Conservation (phyloP, 2,888 invertebrate species). For the Abrostola triplasia region DNA sequence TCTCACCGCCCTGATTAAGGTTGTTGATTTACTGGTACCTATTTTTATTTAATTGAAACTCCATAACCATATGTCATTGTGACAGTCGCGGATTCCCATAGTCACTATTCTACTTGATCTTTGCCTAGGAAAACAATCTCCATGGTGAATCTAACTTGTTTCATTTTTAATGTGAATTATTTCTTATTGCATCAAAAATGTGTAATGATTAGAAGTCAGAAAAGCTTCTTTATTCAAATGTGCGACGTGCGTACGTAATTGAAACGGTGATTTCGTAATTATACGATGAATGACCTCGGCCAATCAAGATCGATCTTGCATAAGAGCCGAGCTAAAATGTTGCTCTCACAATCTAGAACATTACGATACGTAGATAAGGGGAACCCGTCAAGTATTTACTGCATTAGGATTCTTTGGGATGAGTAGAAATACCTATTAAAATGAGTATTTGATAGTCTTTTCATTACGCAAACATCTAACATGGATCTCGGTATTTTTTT, state of each 20-base stretch:
- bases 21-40: constrained; percentile 33
- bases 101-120: constrained; percentile 8
- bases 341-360: constrained; percentile 9
- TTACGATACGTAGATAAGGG: constrained; percentile 10
- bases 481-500: no score
- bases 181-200: background rate
- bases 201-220: background rate
- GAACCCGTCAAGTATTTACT: constrained; percentile 1
- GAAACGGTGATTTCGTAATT: constrained; percentile 8
- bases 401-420: background rate
- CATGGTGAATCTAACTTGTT: background rate
- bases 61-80: constrained; percentile 13
- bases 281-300: constrained; percentile 15
- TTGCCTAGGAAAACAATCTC: constrained; percentile 19
- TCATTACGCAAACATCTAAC: no score
- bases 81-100: constrained; percentile 29
- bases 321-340: constrained; percentile 13
- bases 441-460: no score
- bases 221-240: background rate
- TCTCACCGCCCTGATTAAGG: constrained; percentile 11
- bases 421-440: background rate
- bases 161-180: background rate
- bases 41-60: background rate
- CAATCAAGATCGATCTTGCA: constrained; percentile 21
- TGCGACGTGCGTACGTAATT: background rate